Evolutionary conservation across 2,888 invertebrate genomes (phyloP).

Genomic region (Baronia brevicornis): DNA sequence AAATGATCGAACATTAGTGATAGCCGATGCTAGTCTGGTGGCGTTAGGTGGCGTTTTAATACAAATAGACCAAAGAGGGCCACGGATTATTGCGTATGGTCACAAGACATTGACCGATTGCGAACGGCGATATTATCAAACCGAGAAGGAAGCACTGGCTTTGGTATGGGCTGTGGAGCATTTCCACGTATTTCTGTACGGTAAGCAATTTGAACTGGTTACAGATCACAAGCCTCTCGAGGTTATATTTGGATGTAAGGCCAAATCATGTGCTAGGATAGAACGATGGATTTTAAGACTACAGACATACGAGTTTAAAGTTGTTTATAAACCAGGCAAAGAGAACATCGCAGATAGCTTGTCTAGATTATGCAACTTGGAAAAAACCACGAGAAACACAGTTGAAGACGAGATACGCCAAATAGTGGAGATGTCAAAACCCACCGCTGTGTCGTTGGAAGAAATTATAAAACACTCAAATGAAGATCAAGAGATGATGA

Average conservation of each 20-base stretch:
- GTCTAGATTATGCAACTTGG: slow-evolving; percentile 20
- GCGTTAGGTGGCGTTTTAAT: slow-evolving; percentile 21
- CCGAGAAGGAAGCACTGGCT: slow-evolving; percentile 27
- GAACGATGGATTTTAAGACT: slow-evolving; percentile 33
- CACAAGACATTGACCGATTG: slow-evolving; percentile 22
- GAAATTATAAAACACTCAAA: no score
- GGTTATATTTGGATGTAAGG: slow-evolving; percentile 27
- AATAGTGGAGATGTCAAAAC: no score
- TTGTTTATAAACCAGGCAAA: slow-evolving; percentile 27
- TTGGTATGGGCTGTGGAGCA: slow-evolving; percentile 26
- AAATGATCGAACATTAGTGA: slow-evolving; percentile 17
- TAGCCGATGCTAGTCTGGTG: slow-evolving; percentile 24
- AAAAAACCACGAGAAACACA: no score
- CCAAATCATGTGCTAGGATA: slow-evolving; percentile 33
- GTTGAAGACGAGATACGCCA: no score
- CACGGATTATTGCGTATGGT: slow-evolving; percentile 27
- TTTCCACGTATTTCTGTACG: slow-evolving; percentile 20
- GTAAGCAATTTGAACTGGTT: slow-evolving; percentile 25
- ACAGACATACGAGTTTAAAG: slow-evolving; percentile 26
- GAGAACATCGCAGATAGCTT: slow-evolving; percentile 27
- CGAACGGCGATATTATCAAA: no score
- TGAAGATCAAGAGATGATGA: no score
- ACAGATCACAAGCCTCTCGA: no score
- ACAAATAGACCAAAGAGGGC: slow-evolving; percentile 16
- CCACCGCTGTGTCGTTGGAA: no score